Percentiles rank a stretch among this genome's conserved stretches.
Evolutionary conservation across 2,113 vertebrate genomes (phyloP).

Genomic region (Mandrillus leucophaeus): DNA sequence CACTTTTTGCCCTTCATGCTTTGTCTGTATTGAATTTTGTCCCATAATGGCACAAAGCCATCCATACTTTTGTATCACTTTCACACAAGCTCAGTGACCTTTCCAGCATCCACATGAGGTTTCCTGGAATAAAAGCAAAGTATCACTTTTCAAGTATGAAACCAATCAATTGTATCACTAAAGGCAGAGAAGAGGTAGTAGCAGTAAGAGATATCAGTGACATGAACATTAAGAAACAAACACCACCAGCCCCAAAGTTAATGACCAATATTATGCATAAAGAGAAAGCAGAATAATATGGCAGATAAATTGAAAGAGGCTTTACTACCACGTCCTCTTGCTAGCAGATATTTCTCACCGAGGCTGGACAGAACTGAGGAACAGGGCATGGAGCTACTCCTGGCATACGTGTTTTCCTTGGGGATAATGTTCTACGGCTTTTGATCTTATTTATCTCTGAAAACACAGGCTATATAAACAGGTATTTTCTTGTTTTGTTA

Average conservation of each 20-base stretch:
- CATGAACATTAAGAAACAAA: background rate
- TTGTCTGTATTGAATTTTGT: background rate
- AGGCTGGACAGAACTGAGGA: background rate
- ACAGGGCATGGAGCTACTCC: background rate
- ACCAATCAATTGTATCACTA: background rate
- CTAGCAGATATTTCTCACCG: background rate
- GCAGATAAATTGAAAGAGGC: background rate
- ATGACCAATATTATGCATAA: background rate
- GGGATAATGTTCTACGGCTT: background rate
- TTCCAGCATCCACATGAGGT: background rate
- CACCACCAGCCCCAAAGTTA: background rate
- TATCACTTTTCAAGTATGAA: background rate
- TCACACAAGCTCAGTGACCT: background rate
- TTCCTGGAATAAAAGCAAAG: conserved; percentile 9
- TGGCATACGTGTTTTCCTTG: accelerated
- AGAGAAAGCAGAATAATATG: background rate
- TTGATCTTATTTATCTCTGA: background rate
- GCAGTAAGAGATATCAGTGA: background rate
- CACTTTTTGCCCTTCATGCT: background rate
- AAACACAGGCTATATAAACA: background rate
- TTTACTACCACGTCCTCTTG: background rate
- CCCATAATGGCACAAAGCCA: background rate
- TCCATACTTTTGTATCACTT: background rate
- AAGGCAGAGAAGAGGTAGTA: background rate
- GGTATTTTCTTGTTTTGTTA: background rate